Evolutionary conservation across 2,888 invertebrate genomes (phyloP).

Genomic region (Taphrorychus bicolor): DNA sequence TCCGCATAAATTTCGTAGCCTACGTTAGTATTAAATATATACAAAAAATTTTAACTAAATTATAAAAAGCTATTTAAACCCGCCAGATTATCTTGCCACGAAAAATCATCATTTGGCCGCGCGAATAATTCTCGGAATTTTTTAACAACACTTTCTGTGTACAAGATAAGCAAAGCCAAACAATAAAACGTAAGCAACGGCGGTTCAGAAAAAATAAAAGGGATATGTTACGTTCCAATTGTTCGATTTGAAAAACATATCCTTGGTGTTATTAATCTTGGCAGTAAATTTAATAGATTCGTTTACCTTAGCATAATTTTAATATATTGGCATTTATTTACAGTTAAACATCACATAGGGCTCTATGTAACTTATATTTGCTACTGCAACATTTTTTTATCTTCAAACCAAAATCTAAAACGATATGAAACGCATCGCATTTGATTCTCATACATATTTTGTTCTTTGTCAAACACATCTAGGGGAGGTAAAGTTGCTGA

Average conservation of each 20-base stretch:
- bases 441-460: background rate
- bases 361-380: background rate
- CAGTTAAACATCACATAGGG: background rate
- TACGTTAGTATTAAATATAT: slow-evolving; percentile 59
- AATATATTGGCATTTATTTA: background rate
- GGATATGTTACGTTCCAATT: background rate
- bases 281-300: background rate
- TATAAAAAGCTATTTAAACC: slow-evolving; percentile 29
- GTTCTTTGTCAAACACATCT: too few relatives aligned
- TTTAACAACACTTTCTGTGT: background rate
- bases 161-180: too few relatives aligned
- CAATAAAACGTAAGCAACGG: background rate
- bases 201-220: background rate
- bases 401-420: background rate
- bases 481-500: too few relatives aligned
- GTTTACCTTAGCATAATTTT: background rate
- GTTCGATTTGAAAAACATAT: background rate
- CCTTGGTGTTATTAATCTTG: background rate
- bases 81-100: background rate
- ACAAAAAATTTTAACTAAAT: slow-evolving; percentile 45
- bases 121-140: background rate
- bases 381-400: background rate
- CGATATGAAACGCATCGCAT: background rate
- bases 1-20: slow-evolving; percentile 46
- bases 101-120: background rate